Base-by-base conservation (phyloP, 1,140 invertebrate genomes). In the Cryptotermes secundus region DNA sequence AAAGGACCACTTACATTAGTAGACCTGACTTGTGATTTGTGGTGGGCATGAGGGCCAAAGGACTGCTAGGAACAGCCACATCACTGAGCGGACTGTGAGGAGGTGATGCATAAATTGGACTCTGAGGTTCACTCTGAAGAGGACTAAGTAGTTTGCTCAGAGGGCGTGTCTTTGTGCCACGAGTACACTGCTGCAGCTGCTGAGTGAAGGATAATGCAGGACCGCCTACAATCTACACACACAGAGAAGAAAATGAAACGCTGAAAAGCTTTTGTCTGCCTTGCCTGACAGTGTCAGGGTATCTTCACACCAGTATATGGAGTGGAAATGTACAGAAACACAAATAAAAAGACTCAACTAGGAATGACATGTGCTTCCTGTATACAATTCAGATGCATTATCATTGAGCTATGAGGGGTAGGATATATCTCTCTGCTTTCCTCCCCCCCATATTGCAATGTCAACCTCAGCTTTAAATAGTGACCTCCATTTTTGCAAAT, bases 11-110 rank as follows among this genome's bases (percentile, higher is more conserved):
- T 82, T n/a, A 82, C 81, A 59, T 31, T 6, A 34, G 81, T 3
- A 82, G 42, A 82, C n/a, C 34, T 22, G 31, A 49, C n/a, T 59
- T 34, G n/a, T 42, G 81, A 45, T 34, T 82, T 31, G 81, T 34
- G 16, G 42, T 31, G 38, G 42, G 81, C 24, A 82, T 49, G 26
- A 34, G 81, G 42, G 53, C 31, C 35, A 80, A 36, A 26, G 83
- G 83, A 83, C 83, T 83, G 53, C 83, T 84, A 38, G 83, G 90
- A 85, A 90, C 90, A 79, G 90, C 87, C 85, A 90, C 90, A 87
- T 96, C 95, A 89, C 94, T 95, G 85, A 95, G 92, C n/a, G 96
- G 96, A 81, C 95, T 96, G 83, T 95, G 93, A 2, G 96, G 95
- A 24, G 96, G 96, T 81, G 95, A 96, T 3, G 96, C 95, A 87